phyloP scores from a whole-genome alignment of 2,888 invertebrate genomes.

The Amorpha juglandis region DNA sequence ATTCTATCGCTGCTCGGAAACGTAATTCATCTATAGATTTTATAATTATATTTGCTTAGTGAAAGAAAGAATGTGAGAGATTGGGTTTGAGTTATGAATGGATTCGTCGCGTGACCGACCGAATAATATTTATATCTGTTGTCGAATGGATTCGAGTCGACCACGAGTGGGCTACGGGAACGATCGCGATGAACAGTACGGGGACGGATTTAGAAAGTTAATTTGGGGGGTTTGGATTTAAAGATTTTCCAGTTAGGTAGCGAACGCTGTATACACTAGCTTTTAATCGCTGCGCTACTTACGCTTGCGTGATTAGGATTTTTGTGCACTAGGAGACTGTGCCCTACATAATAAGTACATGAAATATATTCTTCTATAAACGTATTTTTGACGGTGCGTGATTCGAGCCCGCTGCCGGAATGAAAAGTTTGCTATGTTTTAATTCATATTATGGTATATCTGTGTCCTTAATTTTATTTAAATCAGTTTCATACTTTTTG shows the following conservation, averaged over 20 bases:
- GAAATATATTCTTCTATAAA: no score
- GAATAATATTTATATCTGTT: conserved; percentile 61
- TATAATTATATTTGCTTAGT: background rate
- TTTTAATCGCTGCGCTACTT: no score
- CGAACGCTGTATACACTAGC: background rate
- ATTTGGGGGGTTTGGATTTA: background rate
- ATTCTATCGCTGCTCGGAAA: no score
- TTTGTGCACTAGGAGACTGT: no score
- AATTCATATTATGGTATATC: no score
- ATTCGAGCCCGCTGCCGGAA: no score
- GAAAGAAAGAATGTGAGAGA: conserved; percentile 48
- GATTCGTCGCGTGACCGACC: conserved; percentile 65
- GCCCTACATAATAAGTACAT: no score
- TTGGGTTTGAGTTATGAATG: conserved; percentile 48
- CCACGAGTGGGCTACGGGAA: conserved; percentile 60
- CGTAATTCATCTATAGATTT: background rate
- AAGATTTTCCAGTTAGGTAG: background rate
- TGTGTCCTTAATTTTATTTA: no score
- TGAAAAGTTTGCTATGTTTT: no score
- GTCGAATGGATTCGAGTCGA: conserved; percentile 69
- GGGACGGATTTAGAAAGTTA: background rate
- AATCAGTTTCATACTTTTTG: no score
- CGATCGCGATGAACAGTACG: conserved; percentile 33
- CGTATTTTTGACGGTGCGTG: no score
- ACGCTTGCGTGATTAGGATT: no score